Base-by-base conservation (phyloP, 2,888 invertebrate species). In the Stratiomys singularior region DNA sequence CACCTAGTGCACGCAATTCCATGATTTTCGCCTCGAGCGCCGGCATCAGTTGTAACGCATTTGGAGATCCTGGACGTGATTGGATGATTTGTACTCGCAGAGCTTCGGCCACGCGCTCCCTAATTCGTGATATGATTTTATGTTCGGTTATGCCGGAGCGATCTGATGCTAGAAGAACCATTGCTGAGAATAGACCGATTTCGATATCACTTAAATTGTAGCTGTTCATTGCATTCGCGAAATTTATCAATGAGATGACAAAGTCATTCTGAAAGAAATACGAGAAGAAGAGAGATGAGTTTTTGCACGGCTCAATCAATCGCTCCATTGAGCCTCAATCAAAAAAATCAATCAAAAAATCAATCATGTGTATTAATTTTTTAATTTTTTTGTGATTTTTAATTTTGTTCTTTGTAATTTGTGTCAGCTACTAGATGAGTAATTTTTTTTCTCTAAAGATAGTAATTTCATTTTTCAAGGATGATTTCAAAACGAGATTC, bases 201-300 rank as follows among this genome's bases (percentile, higher is more conserved):
- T 98, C 98, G 44, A 96, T 93, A 84, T 98, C 98, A 82, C 93
- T 93, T 84, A 97, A 88, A 79, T 93, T 91, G 83, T 96, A 89
- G 79, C 90, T 90, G 82, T 93, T 93, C 84, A 96, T 89, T 72
- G 91, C 91, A 85, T 90, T 92, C 79, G 95, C 91, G 87, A 96
- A 95, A 83, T 93, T 93, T 88, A 96, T 90, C 85, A 97, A 87
- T n/a, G 93, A 91, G 64, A 91, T 89, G 23, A 95, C 93, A 86
- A 98, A 96, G 81, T 94, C 93, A 76, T 90, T 89, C 98, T 98
- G 90, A 5, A 90, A 88, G 80, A 78, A 27, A 63, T 15, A n/a
- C n/a, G n/a, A n/a, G n/a, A n/a, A n/a, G n/a, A n/a, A n/a, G n/a
- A n/a, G n/a, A n/a, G n/a, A n/a, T n/a, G n/a, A n/a, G n/a, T n/a